Conservation (phyloP, 1,140 invertebrate species). For the Zaprionus africanus region DNA sequence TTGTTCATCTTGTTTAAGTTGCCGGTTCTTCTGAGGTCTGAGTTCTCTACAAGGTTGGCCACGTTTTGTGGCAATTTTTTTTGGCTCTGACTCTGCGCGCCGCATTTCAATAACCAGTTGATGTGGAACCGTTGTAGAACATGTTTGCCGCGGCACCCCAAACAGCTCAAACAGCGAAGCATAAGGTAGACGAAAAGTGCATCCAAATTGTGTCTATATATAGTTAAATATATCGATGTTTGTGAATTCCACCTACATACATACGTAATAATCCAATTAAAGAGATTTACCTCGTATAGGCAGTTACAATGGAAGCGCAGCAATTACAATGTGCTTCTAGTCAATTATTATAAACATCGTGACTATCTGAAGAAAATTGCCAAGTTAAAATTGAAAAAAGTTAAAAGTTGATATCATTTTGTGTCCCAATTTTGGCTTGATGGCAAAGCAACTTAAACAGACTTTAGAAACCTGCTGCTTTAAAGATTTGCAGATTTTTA, state of each 20-base stretch:
- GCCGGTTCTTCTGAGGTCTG: conserved; percentile 37
- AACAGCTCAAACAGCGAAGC: conserved; percentile 30
- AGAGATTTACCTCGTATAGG: background rate
- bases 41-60: conserved; percentile 16
- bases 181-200: conserved; percentile 47
- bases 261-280: conserved; percentile 2
- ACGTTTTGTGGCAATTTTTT: conserved; percentile 32
- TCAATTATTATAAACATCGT: conserved; percentile 1
- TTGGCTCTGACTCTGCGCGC: conserved; percentile 16
- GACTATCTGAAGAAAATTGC: conserved; percentile 5
- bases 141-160: conserved; percentile 62
- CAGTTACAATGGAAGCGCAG: background rate
- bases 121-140: conserved; percentile 64
- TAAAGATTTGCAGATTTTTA: too few relatives aligned
- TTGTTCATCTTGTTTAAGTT: conserved; percentile 29
- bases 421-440: too few relatives aligned
- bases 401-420: too few relatives aligned
- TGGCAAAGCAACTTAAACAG: too few relatives aligned
- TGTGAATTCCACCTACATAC: background rate
- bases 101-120: conserved; percentile 65
- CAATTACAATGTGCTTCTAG: background rate
- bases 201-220: background rate
- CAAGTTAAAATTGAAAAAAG: background rate
- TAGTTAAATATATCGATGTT: background rate
- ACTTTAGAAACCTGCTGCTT: too few relatives aligned